Percentiles rank a stretch among this genome's conserved stretches.
Conservation (phyloP, 2,888 invertebrate genomes). For the Tolmerus cingulatus region DNA sequence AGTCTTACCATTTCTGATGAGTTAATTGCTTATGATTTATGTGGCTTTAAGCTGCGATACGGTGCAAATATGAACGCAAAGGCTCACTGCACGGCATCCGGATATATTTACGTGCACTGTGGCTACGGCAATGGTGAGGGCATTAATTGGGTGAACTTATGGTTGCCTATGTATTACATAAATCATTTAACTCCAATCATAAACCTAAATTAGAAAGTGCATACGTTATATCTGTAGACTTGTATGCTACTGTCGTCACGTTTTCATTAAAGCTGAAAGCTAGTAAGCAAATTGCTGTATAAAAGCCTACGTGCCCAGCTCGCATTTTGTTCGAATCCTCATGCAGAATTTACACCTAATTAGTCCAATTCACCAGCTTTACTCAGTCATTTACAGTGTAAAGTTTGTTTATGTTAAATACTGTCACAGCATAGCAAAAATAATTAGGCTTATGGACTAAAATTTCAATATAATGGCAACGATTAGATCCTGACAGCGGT, state of each 20-base stretch:
- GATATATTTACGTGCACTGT: slow-evolving; percentile 4
- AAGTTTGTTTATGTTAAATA: background rate
- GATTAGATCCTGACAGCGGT: background rate
- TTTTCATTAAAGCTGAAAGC: background rate
- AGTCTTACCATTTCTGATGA: slow-evolving; percentile 53
- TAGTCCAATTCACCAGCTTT: background rate
- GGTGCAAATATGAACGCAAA: slow-evolving; percentile 35
- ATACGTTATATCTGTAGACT: background rate
- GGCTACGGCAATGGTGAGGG: slow-evolving; percentile 26
- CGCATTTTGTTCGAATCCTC: background rate
- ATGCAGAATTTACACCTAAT: background rate
- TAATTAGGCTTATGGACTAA: background rate
- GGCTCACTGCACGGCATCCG: background rate
- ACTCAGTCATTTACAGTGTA: background rate
- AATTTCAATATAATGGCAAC: background rate
- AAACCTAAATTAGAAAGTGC: slow-evolving; percentile 44
- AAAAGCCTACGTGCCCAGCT: background rate
- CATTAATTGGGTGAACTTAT: slow-evolving; percentile 46
- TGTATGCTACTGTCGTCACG: background rate
- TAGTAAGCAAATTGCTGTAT: background rate
- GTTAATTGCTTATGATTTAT: slow-evolving; percentile 54
- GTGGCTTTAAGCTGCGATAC: slow-evolving; percentile 49
- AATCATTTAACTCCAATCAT: slow-evolving; percentile 46
- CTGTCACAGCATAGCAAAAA: background rate
- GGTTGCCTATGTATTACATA: slow-evolving; percentile 39